Conservation (phyloP, 2,113 vertebrate species). For the Pandion haliaetus region DNA sequence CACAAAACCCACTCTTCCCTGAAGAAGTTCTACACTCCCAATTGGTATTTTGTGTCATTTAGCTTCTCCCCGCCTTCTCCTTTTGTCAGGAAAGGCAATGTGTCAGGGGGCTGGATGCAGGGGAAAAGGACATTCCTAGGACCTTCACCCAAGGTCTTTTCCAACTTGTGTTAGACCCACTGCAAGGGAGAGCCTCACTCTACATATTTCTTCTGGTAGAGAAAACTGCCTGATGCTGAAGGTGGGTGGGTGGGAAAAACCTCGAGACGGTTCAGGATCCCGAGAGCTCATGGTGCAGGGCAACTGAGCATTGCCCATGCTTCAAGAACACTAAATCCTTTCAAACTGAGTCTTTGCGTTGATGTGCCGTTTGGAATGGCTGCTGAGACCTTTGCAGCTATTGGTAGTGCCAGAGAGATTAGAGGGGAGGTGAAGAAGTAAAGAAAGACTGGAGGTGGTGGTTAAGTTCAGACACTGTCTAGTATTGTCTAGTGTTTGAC, state of each 20-base stretch:
- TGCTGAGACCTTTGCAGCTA: not conserved
- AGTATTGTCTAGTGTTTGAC: not conserved
- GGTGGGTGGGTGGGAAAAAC: not conserved
- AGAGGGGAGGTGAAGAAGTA: not conserved
- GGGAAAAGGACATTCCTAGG: not conserved
- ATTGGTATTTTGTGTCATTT: not conserved
- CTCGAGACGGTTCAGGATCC: not conserved
- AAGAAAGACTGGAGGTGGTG: not conserved
- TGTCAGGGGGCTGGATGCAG: not conserved
- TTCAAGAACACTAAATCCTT: not conserved
- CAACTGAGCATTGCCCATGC: not conserved
- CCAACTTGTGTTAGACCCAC: not conserved
- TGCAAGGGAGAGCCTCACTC: not conserved
- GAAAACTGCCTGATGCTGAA: not conserved
- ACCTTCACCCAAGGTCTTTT: not conserved
- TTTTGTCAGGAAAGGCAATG: not conserved
- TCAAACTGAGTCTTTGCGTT: not conserved
- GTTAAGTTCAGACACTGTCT: not conserved
- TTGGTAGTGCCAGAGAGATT: not conserved
- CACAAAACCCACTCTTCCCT: not conserved
- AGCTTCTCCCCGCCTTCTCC: no score
- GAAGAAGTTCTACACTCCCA: not conserved
- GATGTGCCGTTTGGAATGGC: not conserved
- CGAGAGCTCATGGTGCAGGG: not conserved
- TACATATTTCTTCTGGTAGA: not conserved